A percentile compares a stretch with the other conserved stretches of the same genome.
Conservation (phyloP, 2,888 invertebrate genomes). For the Synergus laeviventris region DNA sequence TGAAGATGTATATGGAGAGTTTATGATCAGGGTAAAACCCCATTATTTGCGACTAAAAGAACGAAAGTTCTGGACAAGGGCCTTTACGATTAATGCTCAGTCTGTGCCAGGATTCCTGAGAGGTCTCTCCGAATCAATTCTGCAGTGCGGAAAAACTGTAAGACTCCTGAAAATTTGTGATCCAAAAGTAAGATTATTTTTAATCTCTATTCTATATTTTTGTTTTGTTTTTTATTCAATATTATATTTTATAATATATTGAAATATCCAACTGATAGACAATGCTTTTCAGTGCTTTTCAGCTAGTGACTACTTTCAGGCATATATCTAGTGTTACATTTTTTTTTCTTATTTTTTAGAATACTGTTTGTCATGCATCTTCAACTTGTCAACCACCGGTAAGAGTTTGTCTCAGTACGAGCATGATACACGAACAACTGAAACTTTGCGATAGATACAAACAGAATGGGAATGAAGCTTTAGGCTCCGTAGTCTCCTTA, state of each 20-base stretch:
- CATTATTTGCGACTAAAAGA: slow-evolving; percentile 82
- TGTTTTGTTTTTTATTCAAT: background rate
- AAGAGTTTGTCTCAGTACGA: slow-evolving; percentile 78
- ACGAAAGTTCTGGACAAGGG: slow-evolving; percentile 83
- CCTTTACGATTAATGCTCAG: slow-evolving; percentile 77
- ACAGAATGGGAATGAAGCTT: slow-evolving; percentile 75
- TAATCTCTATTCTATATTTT: slow-evolving; percentile 9
- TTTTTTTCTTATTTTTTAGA: slow-evolving; percentile 69
- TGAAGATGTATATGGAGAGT: slow-evolving; percentile 88
- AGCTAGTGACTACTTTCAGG: too few species aligned
- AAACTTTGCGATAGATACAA: slow-evolving; percentile 77
- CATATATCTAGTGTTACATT: background rate
- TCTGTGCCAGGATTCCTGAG: slow-evolving; percentile 83
- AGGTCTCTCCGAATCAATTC: slow-evolving; percentile 81
- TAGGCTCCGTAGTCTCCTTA: slow-evolving; percentile 63
- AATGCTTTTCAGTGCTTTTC: background rate
- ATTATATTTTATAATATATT: background rate
- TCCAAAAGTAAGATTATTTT: slow-evolving; percentile 79
- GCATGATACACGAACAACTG: slow-evolving; percentile 77
- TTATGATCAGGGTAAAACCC: slow-evolving; percentile 86
- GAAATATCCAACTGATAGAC: background rate
- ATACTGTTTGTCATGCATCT: slow-evolving; percentile 78
- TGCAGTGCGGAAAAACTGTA: slow-evolving; percentile 86
- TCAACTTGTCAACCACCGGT: slow-evolving; percentile 78
- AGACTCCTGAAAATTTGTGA: slow-evolving; percentile 84